phyloP scores from a whole-genome alignment of 37 sponge, comb jelly and placozoan species.

The Oopsacas minuta region DNA sequence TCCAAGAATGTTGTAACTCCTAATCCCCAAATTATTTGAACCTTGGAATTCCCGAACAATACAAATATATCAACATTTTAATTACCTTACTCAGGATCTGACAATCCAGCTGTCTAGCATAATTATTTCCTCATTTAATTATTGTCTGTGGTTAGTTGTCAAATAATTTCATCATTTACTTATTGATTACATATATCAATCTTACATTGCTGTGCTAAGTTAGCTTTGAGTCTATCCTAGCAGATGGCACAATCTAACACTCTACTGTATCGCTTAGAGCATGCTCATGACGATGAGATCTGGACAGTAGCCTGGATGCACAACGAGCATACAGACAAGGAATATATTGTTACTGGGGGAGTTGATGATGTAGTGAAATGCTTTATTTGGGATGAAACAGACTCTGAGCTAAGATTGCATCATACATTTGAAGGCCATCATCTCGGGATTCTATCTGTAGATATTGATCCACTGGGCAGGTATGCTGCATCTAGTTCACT shows the following conservation, averaged over 20 bases:
- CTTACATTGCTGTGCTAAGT: no score
- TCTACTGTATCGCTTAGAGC: constrained; percentile 10
- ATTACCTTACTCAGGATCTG: no score
- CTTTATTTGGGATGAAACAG: constrained; percentile 67
- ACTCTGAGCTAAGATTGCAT: constrained; percentile 31
- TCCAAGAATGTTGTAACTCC: no score
- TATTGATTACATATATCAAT: no score
- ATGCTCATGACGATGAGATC: constrained; percentile 80
- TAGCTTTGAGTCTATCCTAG: background rate
- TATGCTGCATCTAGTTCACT: constrained; percentile 81
- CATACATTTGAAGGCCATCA: constrained; percentile 89
- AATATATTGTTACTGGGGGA: constrained; percentile 73
- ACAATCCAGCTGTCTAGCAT: no score
- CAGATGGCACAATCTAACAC: constrained; percentile 10
- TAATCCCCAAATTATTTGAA: no score
- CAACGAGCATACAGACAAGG: constrained; percentile 36
- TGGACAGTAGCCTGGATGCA: constrained; percentile 82
- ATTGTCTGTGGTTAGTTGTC: no score
- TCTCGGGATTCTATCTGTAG: constrained; percentile 92
- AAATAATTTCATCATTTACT: no score
- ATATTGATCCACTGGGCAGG: constrained; percentile 52
- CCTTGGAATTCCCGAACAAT: no score
- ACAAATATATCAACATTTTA: no score
- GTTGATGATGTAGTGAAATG: constrained; percentile 79
- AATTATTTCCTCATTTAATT: no score